Conservation (phyloP, 2,113 vertebrate genomes). For the Salvelinus fontinalis region DNA sequence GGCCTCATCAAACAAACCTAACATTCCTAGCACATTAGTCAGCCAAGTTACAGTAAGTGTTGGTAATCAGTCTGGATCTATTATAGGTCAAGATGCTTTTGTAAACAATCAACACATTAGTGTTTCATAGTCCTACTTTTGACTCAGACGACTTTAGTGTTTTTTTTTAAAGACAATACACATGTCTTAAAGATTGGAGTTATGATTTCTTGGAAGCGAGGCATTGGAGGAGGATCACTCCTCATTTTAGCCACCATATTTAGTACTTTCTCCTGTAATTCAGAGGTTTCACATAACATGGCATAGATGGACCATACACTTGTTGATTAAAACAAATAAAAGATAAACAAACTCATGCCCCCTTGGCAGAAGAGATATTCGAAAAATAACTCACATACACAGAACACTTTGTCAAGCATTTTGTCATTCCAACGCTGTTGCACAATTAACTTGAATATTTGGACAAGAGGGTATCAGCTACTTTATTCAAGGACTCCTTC, state of each 20-base stretch:
- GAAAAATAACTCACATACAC: too few species aligned
- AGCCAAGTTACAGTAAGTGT: conserved; percentile 41
- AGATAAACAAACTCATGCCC: not conserved
- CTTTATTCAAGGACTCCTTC: too few species aligned
- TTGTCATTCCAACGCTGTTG: too few species aligned
- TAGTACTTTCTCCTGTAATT: not conserved
- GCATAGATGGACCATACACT: not conserved
- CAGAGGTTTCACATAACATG: not conserved
- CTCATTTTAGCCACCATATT: not conserved
- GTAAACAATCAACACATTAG: not conserved
- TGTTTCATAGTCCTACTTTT: not conserved
- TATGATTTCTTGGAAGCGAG: not conserved
- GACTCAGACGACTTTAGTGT: too few species aligned
- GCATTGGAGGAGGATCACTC: not conserved
- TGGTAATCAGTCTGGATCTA: not conserved
- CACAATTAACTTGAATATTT: too few species aligned
- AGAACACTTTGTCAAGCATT: too few species aligned
- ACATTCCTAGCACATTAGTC: conserved; percentile 56
- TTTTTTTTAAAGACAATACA: too few species aligned
- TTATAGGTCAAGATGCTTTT: not conserved
- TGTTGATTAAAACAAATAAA: not conserved
- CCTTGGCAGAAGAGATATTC: too few species aligned
- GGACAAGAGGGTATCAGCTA: too few species aligned
- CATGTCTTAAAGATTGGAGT: not conserved
- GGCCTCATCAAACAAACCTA: conserved; percentile 33